Evolutionary conservation across 2,888 invertebrate species (phyloP).

Genomic region (Torymus auratus): DNA sequence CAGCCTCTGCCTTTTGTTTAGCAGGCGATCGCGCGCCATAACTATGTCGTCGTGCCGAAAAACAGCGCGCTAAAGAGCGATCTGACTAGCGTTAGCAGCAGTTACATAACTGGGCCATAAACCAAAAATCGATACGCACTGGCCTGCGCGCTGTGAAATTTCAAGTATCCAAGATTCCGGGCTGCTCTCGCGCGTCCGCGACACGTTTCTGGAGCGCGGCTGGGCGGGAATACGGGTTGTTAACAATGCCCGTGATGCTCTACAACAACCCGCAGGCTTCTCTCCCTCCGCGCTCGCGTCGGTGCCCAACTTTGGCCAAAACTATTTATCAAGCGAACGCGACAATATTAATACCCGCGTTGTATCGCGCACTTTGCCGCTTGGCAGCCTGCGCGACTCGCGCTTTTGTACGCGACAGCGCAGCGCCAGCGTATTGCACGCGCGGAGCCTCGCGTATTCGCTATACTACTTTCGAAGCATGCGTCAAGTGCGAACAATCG

Average conservation of each 20-base stretch:
- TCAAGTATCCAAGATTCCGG: conserved; percentile 49
- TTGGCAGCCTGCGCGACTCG: conserved; percentile 12
- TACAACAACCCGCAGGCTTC: conserved; percentile 11
- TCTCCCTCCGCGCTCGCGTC: neutral
- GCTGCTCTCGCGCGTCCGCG: neutral
- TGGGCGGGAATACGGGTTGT: conserved; percentile 2
- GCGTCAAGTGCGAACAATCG: too few relatives aligned
- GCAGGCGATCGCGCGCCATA: too few relatives aligned
- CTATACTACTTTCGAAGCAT: too few relatives aligned
- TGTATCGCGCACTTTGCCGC: conserved; percentile 5
- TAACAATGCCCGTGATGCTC: conserved; percentile 51
- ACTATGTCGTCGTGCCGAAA: neutral
- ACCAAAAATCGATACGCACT: conserved; percentile 37
- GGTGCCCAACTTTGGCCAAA: conserved; percentile 50
- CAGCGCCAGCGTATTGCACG: too few relatives aligned
- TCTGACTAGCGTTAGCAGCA: neutral
- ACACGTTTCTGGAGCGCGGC: neutral
- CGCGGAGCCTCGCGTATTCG: too few relatives aligned
- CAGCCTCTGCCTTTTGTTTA: neutral
- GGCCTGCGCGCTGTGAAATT: conserved; percentile 14
- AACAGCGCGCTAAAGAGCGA: neutral
- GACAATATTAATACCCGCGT: conserved; percentile 56
- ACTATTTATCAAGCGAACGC: conserved; percentile 60
- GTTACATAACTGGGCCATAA: conserved; percentile 21
- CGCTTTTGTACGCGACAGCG: neutral